A percentile compares a stretch with the other conserved stretches of the same genome.
These are phyloP conservation scores for Rhabdophis nuchalis DNA, from an alignment of 2,797 vertebrate genomes.

Conservation along the genomic window DNA sequence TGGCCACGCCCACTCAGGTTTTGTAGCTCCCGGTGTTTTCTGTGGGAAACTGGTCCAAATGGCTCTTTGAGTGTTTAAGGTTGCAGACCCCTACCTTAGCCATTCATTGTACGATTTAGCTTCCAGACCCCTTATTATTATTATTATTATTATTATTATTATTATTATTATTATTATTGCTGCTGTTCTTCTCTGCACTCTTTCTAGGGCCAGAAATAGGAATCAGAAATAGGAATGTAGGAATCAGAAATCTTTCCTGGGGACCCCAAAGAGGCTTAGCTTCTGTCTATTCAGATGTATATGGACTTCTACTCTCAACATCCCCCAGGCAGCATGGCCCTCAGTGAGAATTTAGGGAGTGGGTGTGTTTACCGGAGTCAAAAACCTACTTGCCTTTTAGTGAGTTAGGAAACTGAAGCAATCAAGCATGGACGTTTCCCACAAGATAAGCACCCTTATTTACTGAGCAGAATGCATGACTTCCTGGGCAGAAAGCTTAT, in stretches of 20 bases:
- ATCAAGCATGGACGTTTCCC: neutral
- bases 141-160: too few species aligned
- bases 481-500: neutral
- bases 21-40: too few species aligned
- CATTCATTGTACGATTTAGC: neutral
- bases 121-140: too few species aligned
- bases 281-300: neutral
- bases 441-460: neutral
- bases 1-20: too few species aligned
- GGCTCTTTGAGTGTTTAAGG: too few species aligned
- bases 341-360: neutral
- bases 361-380: neutral
- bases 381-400: neutral
- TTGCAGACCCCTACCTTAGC: too few species aligned
- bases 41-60: too few species aligned
- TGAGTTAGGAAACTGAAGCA: neutral
- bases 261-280: neutral
- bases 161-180: neutral
- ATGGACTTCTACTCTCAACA: neutral
- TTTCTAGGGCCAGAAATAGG: neutral
- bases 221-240: too few species aligned
- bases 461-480: neutral
- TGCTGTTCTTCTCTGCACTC: neutral
- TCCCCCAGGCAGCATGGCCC: neutral
- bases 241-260: neutral